These are phyloP conservation scores for Brachionus rubens DNA, from an alignment of 1,140 invertebrate species.

Conservation along the genomic window DNA sequence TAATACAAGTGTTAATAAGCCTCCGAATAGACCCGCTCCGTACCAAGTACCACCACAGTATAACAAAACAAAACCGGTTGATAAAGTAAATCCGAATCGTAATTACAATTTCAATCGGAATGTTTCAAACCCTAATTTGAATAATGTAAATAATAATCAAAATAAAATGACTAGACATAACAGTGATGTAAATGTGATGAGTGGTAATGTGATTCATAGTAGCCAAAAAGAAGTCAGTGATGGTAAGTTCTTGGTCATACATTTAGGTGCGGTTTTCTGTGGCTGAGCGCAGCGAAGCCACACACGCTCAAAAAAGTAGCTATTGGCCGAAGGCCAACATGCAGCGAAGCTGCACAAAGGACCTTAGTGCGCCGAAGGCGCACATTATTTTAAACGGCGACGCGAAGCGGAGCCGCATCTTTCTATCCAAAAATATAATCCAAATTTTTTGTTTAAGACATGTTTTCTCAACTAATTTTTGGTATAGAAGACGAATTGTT, in stretches of 20 bases:
- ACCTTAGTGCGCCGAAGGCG: too few relatives aligned
- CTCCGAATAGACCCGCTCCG: neutral
- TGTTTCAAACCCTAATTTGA: neutral
- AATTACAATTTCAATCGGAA: neutral
- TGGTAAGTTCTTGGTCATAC: neutral
- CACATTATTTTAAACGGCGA: too few relatives aligned
- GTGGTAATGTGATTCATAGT: neutral
- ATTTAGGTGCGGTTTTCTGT: too few relatives aligned
- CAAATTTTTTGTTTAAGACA: neutral
- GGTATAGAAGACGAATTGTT: slow-evolving; percentile 45
- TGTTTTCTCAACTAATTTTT: slow-evolving; percentile 40
- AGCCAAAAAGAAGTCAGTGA: slow-evolving; percentile 9
- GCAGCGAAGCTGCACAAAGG: too few relatives aligned
- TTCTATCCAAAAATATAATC: neutral
- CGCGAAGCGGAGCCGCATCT: too few relatives aligned
- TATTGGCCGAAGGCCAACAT: too few relatives aligned
- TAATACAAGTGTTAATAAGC: neutral
- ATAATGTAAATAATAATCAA: neutral
- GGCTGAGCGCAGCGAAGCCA: too few relatives aligned
- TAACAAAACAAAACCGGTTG: neutral
- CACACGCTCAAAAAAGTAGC: too few relatives aligned
- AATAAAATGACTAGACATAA: neutral
- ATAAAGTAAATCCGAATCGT: neutral
- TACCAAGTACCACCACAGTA: slow-evolving; percentile 5
- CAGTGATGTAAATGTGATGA: neutral